Percentiles rank a stretch among this genome's conserved stretches.
Evolutionary conservation across 2,888 invertebrate genomes (phyloP).

Genomic region (Platycheirus rosarum): DNA sequence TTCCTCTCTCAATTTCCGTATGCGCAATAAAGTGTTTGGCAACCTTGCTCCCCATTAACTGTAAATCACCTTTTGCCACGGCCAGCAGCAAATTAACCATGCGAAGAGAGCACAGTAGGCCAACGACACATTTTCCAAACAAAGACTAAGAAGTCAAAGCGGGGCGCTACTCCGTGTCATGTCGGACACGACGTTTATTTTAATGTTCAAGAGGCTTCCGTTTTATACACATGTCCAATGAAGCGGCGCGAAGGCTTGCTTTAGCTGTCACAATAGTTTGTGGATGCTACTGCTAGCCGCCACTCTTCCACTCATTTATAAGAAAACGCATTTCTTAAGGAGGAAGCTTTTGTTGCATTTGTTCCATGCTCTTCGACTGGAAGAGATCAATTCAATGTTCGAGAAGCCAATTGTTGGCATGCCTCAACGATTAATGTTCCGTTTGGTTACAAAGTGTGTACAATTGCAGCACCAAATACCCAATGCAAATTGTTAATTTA

Average conservation of each 20-base stretch:
- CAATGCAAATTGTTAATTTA: conserved; percentile 71
- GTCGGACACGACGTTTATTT: conserved; percentile 37
- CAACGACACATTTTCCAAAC: conserved; percentile 52
- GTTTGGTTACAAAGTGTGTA: conserved; percentile 46
- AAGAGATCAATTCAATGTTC: conserved; percentile 26
- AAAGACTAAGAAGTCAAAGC: conserved; percentile 9
- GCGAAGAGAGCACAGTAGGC: background rate
- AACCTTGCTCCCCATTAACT: conserved; percentile 70
- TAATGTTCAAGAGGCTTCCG: conserved; percentile 67
- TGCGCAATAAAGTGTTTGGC: conserved; percentile 47
- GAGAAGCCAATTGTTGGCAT: conserved; percentile 37
- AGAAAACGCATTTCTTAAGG: background rate
- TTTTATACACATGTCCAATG: conserved; percentile 53
- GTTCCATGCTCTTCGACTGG: conserved; percentile 25
- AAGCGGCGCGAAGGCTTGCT: conserved; percentile 15
- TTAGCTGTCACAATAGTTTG: too few relatives aligned
- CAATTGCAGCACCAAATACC: conserved; percentile 68
- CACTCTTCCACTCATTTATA: conserved; percentile 33
- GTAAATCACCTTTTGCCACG: background rate
- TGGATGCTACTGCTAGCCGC: conserved; percentile 53
- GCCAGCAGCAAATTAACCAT: background rate
- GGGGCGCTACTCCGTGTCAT: conserved; percentile 8
- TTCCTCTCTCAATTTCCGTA: too few relatives aligned
- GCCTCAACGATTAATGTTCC: conserved; percentile 37
- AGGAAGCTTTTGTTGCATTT: conserved; percentile 34